Conservation (phyloP, 2,888 invertebrate species). For the Rosalia funebris region DNA sequence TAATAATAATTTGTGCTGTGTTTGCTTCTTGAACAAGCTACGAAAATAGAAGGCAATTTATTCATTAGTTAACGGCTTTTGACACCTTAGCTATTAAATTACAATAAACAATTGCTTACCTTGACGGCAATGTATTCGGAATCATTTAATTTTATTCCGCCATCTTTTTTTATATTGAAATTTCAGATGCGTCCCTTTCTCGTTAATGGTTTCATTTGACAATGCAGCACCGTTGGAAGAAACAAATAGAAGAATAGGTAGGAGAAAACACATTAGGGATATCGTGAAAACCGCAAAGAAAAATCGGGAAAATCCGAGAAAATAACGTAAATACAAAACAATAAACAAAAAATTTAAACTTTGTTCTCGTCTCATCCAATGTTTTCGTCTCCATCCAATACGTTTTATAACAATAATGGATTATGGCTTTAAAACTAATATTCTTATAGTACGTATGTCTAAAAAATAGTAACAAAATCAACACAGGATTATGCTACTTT, state of each 20-base stretch:
- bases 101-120: slow-evolving; percentile 2
- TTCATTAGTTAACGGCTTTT: not conserved
- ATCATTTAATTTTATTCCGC: not conserved
- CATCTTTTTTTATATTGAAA: not conserved
- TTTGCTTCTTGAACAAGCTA: not conserved
- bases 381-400: too few species aligned
- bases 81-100: not conserved
- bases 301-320: not conserved
- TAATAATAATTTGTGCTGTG: not conserved
- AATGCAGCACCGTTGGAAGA: not conserved
- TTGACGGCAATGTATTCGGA: slow-evolving; percentile 1
- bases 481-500: too few species aligned
- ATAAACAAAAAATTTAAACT: too few species aligned
- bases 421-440: too few species aligned
- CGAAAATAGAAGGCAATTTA: not conserved
- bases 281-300: not conserved
- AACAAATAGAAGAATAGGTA: not conserved
- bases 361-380: too few species aligned
- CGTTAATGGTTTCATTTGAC: not conserved
- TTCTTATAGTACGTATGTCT: too few species aligned
- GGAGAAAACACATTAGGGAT: not conserved
- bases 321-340: not conserved
- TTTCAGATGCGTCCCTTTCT: not conserved
- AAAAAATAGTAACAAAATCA: too few species aligned
- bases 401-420: too few species aligned